Percentiles rank a stretch among this genome's conserved stretches.
Conservation (phyloP, 2,797 vertebrate species). For the Pristis pectinata region DNA sequence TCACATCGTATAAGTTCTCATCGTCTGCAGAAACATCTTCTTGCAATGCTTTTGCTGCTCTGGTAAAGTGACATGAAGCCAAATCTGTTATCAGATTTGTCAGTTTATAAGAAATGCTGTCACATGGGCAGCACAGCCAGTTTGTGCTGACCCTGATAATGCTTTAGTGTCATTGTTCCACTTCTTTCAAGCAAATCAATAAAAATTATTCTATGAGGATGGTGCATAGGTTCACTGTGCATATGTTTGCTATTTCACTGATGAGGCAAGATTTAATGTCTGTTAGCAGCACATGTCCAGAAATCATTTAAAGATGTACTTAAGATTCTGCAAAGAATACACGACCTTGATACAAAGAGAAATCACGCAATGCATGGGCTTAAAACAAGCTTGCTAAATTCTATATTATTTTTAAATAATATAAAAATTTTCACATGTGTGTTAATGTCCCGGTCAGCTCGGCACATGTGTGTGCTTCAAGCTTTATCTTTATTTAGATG, state of each 20-base stretch:
- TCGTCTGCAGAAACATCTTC: neutral
- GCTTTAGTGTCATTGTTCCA: neutral
- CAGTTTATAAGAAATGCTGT: neutral
- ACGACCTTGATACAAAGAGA: neutral
- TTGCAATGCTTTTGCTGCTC: neutral
- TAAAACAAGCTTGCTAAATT: neutral
- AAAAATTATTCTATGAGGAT: neutral
- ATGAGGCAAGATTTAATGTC: neutral
- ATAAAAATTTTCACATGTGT: neutral
- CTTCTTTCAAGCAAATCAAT: neutral
- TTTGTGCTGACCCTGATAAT: neutral
- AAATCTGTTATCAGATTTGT: slow-evolving; percentile 31
- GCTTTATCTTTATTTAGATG: neutral
- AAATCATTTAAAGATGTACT: slow-evolving; percentile 4
- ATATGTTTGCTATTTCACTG: neutral
- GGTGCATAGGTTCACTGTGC: neutral
- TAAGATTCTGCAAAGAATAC: neutral
- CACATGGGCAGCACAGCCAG: neutral
- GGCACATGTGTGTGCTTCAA: neutral
- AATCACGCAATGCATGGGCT: neutral
- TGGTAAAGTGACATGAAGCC: neutral
- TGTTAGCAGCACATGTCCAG: neutral
- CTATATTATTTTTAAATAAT: neutral
- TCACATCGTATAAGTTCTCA: neutral
- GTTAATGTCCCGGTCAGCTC: neutral